These are phyloP conservation scores for Sphenopsis melanotis DNA, from an alignment of 2,797 vertebrate genomes.

Conservation along the genomic window DNA sequence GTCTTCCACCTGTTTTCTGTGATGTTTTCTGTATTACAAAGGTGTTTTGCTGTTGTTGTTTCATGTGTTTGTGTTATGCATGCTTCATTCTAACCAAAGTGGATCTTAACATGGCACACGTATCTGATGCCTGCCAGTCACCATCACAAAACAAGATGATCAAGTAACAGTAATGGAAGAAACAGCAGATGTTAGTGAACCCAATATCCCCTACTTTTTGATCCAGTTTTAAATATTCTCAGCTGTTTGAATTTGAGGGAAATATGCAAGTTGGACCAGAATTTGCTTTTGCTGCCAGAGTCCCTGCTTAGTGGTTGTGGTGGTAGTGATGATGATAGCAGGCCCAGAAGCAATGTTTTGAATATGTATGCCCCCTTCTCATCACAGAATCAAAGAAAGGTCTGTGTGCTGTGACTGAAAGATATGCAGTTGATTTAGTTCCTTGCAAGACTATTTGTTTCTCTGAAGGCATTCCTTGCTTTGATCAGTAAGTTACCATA, in stretches of 20 bases:
- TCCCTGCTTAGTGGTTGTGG: not conserved
- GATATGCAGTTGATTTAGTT: constrained; percentile 32
- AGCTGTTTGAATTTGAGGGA: constrained; percentile 35
- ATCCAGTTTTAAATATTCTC: constrained; percentile 44
- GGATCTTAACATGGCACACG: rapidly evolving
- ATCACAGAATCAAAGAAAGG: constrained; percentile 24
- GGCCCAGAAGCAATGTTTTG: not conserved
- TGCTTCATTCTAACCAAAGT: not conserved
- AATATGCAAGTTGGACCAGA: constrained; percentile 25
- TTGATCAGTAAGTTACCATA: constrained; percentile 58
- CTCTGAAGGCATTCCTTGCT: constrained; percentile 46
- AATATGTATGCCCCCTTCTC: not conserved
- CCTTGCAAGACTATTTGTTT: not conserved
- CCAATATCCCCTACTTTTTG: not conserved
- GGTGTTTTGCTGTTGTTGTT: not conserved
- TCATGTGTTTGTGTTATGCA: not conserved
- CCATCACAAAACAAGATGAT: not conserved
- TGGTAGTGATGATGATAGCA: constrained; percentile 11
- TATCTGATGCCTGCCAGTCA: not conserved
- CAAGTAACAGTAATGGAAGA: not conserved
- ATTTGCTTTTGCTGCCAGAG: not conserved
- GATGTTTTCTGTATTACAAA: not conserved
- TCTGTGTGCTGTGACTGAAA: constrained; percentile 11
- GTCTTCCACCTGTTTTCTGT: not conserved
- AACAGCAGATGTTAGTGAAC: not conserved